Evolutionary conservation across 2,888 invertebrate genomes (phyloP), one percentile per base, ranked within the genome.

Genomic region (Brachyptera putata): DNA sequence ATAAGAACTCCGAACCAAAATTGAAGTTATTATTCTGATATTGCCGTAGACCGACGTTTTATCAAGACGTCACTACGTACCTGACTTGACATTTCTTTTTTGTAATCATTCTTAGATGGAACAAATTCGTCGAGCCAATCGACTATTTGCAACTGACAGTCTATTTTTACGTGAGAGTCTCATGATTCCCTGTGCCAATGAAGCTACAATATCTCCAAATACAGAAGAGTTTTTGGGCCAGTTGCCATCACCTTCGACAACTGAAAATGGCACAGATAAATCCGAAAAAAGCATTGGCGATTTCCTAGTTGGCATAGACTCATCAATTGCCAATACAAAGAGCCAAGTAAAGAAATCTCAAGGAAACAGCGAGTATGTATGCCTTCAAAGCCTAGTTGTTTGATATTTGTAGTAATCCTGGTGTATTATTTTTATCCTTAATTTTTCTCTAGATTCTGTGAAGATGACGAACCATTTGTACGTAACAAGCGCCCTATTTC

Each of bases 71-170:
- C n/a, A n/a, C n/a, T n/a, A n/a, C n/a, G n/a, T n/a, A n/a, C n/a
- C n/a, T n/a, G n/a, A n/a, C n/a, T n/a, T n/a, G n/a, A n/a, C n/a
- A n/a, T n/a, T n/a, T n/a, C n/a, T n/a, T n/a, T n/a, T n/a, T n/a
- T n/a, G n/a, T n/a, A n/a, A n/a, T n/a, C n/a, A 49, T 66, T 82
- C 82, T 57, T 79, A 95, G 95, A 95, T 92, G 75, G 95, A 95
- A 79, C 91, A 93, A 77, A 91, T 96, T 72, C 85, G 95, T 70
- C 82, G 95, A 70, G 89, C 87, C 61, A 96, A 96, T 76, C 86
- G 91, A 69, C 79, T 96, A 64, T 96, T 93, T 82, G 91, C 94
- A 34, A 86, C 91, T 58, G 95, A 96, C 76, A 95, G 94, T 80
- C 82, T 95, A 73, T 95, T 94, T 80, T 80, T 95, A 70, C 83